Conservation (phyloP, 2,888 invertebrate genomes). For the Nemurella pictetii region DNA sequence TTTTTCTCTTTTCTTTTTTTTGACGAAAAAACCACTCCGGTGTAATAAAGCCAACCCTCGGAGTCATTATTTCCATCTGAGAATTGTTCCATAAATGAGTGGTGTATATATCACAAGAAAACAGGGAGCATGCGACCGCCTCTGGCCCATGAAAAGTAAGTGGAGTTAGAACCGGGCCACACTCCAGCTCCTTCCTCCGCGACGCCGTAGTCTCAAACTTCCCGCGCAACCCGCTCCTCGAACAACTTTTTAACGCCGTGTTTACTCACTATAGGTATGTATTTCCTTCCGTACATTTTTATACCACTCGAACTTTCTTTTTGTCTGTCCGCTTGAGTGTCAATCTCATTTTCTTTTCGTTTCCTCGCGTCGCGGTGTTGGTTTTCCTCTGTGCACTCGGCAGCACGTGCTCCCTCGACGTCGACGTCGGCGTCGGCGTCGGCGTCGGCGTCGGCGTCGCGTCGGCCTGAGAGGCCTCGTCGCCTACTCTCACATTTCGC, state of each 20-base stretch:
- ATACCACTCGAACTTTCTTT: neutral
- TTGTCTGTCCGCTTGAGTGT: constrained; percentile 1
- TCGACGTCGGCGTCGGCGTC: neutral
- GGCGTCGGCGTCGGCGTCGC: neutral
- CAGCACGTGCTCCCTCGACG: neutral
- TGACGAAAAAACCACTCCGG: neutral
- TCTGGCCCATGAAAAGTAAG: neutral
- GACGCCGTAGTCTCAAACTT: neutral
- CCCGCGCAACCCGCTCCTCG: neutral
- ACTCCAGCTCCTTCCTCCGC: neutral
- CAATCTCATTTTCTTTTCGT: constrained; percentile 22
- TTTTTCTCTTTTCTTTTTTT: neutral
- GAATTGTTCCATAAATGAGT: neutral
- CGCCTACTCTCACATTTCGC: too few species aligned
- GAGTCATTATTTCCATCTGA: neutral
- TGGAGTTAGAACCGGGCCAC: neutral
- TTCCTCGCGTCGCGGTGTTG: neutral
- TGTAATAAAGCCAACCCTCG: neutral
- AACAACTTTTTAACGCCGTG: neutral
- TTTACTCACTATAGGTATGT: neutral
- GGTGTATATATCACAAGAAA: neutral
- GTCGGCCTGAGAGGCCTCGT: neutral
- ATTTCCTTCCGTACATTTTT: neutral
- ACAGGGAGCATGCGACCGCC: neutral
- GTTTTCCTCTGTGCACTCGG: neutral